Percentiles rank a stretch among this genome's conserved stretches.
These are phyloP conservation scores for Ptychodera flava DNA, from an alignment of 35 echinoderm and acorn worm species.

Conservation along the genomic window DNA sequence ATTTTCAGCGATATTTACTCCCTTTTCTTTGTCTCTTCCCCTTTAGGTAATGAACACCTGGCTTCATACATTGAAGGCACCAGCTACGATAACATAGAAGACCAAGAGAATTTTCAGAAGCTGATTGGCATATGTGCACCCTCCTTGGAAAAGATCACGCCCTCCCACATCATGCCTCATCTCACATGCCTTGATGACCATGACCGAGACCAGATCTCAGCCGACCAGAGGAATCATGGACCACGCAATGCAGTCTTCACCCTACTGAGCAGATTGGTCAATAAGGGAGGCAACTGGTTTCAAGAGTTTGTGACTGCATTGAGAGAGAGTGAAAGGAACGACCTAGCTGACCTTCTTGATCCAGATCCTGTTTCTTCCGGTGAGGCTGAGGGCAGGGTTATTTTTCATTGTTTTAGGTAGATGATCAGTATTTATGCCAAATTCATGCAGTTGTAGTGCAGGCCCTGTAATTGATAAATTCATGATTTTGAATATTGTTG, in stretches of 20 bases:
- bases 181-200: neutral
- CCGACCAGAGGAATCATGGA: neutral
- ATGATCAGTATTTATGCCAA: no score
- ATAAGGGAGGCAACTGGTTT: neutral
- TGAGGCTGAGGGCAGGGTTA: no score
- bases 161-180: neutral
- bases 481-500: no score
- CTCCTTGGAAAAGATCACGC: neutral
- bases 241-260: neutral
- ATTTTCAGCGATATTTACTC: no score
- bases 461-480: no score
- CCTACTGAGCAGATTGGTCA: neutral
- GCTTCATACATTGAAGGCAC: neutral
- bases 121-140: neutral
- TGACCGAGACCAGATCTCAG: neutral
- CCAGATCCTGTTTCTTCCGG: no score
- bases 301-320: neutral
- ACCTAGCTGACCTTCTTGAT: no score
- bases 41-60: neutral
- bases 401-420: no score
- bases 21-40: no score
- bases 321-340: neutral
- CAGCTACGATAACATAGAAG: neutral
- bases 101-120: neutral
- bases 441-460: no score